phyloP scores from a whole-genome alignment of 2,113 vertebrate genomes.

The Rana temporaria region DNA sequence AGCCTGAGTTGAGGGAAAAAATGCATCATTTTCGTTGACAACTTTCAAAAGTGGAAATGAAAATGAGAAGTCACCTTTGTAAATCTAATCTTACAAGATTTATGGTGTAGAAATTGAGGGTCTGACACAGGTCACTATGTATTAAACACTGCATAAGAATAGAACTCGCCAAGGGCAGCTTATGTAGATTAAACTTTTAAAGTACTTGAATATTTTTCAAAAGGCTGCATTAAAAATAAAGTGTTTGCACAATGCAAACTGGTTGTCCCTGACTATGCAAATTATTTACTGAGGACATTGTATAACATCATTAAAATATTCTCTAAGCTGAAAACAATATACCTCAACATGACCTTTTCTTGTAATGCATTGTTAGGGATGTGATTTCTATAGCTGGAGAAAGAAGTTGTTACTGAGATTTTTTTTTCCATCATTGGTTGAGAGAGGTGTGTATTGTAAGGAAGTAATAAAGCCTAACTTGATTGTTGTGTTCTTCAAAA shows the following conservation, averaged over 20 bases:
- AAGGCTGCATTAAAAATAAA: conserved; percentile 7
- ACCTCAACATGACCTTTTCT: too few species aligned
- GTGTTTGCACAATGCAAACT: neutral
- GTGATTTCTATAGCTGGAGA: too few species aligned
- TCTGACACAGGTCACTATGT: conserved; percentile 45
- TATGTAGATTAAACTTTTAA: conserved; percentile 27
- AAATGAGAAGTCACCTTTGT: conserved; percentile 52
- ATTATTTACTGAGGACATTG: neutral
- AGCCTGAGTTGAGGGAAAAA: neutral
- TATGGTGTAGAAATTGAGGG: conserved; percentile 38
- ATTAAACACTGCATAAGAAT: conserved; percentile 35
- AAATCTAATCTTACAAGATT: conserved; percentile 52
- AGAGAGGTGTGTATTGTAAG: neutral
- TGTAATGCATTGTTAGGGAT: too few species aligned
- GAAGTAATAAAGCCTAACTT: too few species aligned
- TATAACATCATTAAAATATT: neutral
- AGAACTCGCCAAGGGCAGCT: conserved; percentile 31
- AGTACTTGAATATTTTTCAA: conserved; percentile 4
- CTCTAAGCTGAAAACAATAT: too few species aligned
- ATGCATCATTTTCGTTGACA: conserved; percentile 36
- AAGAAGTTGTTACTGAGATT: neutral
- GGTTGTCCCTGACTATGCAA: neutral
- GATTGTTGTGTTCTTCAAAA: too few species aligned
- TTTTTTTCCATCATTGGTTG: neutral
- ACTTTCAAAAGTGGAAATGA: conserved; percentile 15